Percentiles rank a stretch among this genome's conserved stretches.
These are phyloP conservation scores for Bombus huntii DNA, from an alignment of 1,140 invertebrate genomes.

Conservation along the genomic window DNA sequence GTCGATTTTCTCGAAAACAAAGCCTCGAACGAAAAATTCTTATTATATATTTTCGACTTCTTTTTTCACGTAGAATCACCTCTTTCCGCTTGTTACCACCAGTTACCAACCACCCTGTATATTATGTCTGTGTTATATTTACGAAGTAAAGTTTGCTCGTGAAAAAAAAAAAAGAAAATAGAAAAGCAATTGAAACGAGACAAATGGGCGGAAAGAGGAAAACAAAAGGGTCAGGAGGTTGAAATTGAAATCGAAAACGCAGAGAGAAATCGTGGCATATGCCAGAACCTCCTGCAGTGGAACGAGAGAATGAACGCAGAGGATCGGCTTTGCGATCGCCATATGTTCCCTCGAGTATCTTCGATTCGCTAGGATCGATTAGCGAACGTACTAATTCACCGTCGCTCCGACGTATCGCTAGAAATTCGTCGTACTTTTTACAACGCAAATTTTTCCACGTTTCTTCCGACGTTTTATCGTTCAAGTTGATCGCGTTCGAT, in stretches of 20 bases:
- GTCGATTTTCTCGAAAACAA: too few species aligned
- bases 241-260: neutral
- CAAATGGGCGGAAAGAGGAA: neutral
- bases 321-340: constrained; percentile 43
- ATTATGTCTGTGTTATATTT: neutral
- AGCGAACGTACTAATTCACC: constrained; percentile 49
- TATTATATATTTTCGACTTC: too few species aligned
- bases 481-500: too few species aligned
- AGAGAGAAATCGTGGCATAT: constrained; percentile 23
- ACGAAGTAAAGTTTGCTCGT: neutral
- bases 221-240: neutral
- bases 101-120: too few species aligned
- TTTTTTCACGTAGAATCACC: too few species aligned
- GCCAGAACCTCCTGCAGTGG: neutral
- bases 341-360: constrained; percentile 35
- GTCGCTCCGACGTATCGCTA: neutral
- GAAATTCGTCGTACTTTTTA: neutral
- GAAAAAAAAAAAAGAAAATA: constrained; percentile 22
- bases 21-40: too few species aligned
- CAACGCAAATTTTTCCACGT: neutral
- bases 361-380: neutral
- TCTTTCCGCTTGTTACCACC: too few species aligned
- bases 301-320: neutral
- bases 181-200: constrained; percentile 42
- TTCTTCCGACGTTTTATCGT: too few species aligned